Evolutionary conservation across 1,140 invertebrate species (phyloP).

Genomic region (Delia radicum): DNA sequence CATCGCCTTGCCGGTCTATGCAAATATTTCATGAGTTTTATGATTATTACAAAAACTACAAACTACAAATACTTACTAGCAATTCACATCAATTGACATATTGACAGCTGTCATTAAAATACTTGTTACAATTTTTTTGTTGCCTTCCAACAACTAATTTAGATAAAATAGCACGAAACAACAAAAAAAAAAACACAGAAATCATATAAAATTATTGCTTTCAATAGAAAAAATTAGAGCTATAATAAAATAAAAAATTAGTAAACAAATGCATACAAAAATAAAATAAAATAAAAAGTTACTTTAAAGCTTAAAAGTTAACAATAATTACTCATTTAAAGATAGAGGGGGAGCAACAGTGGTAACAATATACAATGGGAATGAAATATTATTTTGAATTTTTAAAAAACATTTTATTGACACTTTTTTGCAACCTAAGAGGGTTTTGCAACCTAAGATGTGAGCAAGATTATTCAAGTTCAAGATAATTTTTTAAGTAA

Average conservation of each 20-base stretch:
- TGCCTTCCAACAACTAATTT: background rate
- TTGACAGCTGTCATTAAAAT: slow-evolving; percentile 24
- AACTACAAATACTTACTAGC: background rate
- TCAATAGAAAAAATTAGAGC: background rate
- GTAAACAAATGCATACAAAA: background rate
- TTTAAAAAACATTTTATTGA: too few relatives aligned
- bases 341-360: too few relatives aligned
- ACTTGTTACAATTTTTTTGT: background rate
- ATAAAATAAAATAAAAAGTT: background rate
- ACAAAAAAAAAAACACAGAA: background rate
- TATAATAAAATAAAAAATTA: background rate
- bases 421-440: too few relatives aligned
- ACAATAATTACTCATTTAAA: background rate
- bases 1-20: too few relatives aligned
- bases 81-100: slow-evolving; percentile 15
- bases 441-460: too few relatives aligned
- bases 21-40: background rate
- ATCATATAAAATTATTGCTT: background rate
- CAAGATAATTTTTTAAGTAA: too few relatives aligned
- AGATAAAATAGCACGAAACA: background rate
- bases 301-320: background rate
- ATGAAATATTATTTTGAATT: too few relatives aligned
- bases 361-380: too few relatives aligned
- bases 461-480: too few relatives aligned
- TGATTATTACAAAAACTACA: background rate